Percentiles rank a stretch among this genome's conserved stretches.
Evolutionary conservation across 2,113 vertebrate species (phyloP).

Genomic region (Lepidothrix coronata): DNA sequence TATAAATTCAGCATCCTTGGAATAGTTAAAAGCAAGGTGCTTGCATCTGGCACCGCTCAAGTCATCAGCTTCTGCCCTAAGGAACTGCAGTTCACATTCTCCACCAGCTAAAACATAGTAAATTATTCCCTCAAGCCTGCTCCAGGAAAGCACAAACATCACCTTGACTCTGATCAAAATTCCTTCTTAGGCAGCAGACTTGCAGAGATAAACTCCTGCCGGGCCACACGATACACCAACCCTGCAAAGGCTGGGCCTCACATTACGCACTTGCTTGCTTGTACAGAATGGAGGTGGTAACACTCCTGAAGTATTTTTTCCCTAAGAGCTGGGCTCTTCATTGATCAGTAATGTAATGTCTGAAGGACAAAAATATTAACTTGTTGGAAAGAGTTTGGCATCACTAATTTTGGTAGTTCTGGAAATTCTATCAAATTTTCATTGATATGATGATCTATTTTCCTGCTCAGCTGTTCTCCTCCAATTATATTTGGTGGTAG

Average conservation of each 20-base stretch:
- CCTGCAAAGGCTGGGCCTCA: not conserved
- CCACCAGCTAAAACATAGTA: not conserved
- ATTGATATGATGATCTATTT: not conserved
- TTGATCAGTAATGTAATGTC: not conserved
- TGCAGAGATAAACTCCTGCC: not conserved
- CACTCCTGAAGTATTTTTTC: not conserved
- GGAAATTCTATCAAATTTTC: not conserved
- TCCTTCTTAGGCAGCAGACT: not conserved
- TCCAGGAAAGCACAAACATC: not conserved
- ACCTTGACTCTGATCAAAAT: not conserved
- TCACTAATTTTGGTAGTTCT: not conserved
- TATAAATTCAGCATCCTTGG: not conserved
- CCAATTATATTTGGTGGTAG: not conserved
- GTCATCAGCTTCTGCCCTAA: not conserved
- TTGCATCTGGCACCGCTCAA: not conserved
- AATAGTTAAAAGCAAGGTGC: not conserved
- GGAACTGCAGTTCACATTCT: not conserved
- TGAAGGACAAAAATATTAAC: not conserved
- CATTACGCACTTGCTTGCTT: not conserved
- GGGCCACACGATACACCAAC: rapidly evolving
- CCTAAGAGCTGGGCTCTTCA: not conserved
- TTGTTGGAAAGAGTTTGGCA: not conserved
- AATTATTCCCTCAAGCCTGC: not conserved
- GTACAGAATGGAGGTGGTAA: not conserved
- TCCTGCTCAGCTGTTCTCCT: not conserved